phyloP scores from a whole-genome alignment of 2,797 vertebrate species.

The Halcyon leucocephala region DNA sequence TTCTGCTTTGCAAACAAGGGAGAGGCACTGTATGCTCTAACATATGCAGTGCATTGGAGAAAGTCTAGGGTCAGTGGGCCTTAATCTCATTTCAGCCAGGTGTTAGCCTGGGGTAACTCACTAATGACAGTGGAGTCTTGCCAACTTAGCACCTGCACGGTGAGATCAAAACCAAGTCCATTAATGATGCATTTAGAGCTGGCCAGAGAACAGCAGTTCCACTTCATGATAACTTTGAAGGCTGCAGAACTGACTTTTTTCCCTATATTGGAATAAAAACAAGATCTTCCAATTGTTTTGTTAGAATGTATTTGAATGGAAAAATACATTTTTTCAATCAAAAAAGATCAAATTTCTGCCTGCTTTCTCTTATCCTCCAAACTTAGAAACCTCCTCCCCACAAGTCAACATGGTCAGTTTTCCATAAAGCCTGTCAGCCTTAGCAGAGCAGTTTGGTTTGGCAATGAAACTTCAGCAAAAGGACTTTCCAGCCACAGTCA shows the following conservation, averaged over 20 bases:
- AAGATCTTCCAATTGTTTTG: background rate
- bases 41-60: background rate
- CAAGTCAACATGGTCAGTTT: background rate
- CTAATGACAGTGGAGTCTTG: slow-evolving; percentile 40
- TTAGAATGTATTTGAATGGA: background rate
- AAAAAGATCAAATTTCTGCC: background rate
- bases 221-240: slow-evolving; percentile 35
- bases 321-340: background rate
- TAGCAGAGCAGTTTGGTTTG: background rate
- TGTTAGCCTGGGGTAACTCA: slow-evolving; percentile 60
- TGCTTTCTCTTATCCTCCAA: background rate
- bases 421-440: background rate
- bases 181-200: slow-evolving; percentile 45
- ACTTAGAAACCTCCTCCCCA: background rate
- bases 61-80: slow-evolving; percentile 20
- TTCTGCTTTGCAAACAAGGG: slow-evolving; percentile 26
- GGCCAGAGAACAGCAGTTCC: slow-evolving; percentile 27
- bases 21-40: background rate
- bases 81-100: slow-evolving; percentile 52
- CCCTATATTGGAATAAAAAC: slow-evolving; percentile 19
- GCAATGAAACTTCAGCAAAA: background rate
- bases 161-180: slow-evolving; percentile 52
- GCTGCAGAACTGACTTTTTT: background rate
- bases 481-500: background rate
- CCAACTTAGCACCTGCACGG: slow-evolving; percentile 61